A percentile compares a stretch with the other conserved stretches of the same genome.
phyloP scores from a whole-genome alignment of 2,888 invertebrate species.

The Fabriciana adippe region DNA sequence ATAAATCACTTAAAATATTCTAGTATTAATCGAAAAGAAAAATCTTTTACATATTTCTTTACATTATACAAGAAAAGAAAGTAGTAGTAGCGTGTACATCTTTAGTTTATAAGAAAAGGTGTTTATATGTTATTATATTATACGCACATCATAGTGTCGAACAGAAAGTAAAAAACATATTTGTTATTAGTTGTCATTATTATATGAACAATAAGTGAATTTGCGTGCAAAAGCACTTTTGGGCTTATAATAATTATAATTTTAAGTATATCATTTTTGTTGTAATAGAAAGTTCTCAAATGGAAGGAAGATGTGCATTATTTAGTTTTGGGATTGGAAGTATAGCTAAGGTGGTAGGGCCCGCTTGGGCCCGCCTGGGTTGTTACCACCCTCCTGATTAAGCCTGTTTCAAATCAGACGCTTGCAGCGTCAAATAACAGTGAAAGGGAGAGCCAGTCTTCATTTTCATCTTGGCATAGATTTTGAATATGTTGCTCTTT shows the following conservation, averaged over 20 bases:
- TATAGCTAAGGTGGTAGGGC: background rate
- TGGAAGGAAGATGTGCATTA: too few relatives aligned
- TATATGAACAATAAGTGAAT: constrained; percentile 2
- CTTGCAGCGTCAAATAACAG: background rate
- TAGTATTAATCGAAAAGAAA: too few relatives aligned
- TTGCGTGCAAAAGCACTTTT: constrained; percentile 3
- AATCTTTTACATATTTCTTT: too few relatives aligned
- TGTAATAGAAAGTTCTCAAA: background rate
- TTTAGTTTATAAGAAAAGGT: too few relatives aligned
- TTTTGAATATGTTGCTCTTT: too few relatives aligned
- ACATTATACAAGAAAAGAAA: too few relatives aligned
- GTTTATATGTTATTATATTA: background rate
- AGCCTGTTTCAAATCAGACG: background rate
- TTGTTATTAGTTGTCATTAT: background rate
- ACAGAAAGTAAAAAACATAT: constrained; percentile 11
- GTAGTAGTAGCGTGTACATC: too few relatives aligned
- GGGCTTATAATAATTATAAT: background rate
- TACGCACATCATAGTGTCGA: constrained; percentile 22
- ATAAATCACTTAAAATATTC: too few relatives aligned
- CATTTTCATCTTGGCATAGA: too few relatives aligned
- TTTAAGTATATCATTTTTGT: background rate
- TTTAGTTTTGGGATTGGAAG: too few relatives aligned
- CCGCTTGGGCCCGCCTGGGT: background rate
- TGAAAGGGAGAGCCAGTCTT: background rate
- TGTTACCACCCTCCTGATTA: background rate